Evolutionary conservation across 2,888 invertebrate species (phyloP).

Genomic region (Agrochola litura): DNA sequence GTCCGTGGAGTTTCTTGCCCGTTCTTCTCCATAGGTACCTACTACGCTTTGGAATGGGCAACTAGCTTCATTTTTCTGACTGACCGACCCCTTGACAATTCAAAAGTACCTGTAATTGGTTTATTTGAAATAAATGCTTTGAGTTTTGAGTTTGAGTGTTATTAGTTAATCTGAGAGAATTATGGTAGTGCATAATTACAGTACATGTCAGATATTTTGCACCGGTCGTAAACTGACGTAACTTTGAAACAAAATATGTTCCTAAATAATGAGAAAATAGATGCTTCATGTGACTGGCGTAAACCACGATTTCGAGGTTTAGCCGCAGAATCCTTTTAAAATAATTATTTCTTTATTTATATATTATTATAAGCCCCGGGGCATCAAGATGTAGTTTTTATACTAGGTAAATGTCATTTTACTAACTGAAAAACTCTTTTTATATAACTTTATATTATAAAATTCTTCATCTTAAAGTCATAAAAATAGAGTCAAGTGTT

Average conservation of each 20-base stretch:
- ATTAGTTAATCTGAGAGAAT: neutral
- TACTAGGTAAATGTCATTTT: neutral
- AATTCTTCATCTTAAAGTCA: constrained; percentile 14
- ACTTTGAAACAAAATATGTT: neutral
- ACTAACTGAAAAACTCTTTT: neutral
- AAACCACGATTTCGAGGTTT: neutral
- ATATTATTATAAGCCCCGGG: too few relatives aligned
- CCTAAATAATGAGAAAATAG: neutral
- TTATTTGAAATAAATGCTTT: too few relatives aligned
- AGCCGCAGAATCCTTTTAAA: neutral
- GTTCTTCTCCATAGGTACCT: too few relatives aligned
- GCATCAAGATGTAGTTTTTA: neutral
- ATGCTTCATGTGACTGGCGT: neutral
- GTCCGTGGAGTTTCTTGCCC: too few relatives aligned
- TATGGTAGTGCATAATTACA: too few relatives aligned
- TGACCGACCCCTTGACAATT: too few relatives aligned
- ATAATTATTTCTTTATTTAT: neutral
- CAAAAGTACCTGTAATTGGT: too few relatives aligned
- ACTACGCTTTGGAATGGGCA: too few relatives aligned
- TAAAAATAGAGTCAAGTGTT: constrained; percentile 29
- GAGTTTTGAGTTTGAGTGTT: too few relatives aligned
- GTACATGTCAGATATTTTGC: neutral
- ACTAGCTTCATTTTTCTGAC: too few relatives aligned
- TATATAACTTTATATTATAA: constrained; percentile 1
- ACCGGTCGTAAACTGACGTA: neutral